These are phyloP conservation scores for Neofelis nebulosa DNA, from an alignment of 2,113 vertebrate genomes.

Conservation along the genomic window DNA sequence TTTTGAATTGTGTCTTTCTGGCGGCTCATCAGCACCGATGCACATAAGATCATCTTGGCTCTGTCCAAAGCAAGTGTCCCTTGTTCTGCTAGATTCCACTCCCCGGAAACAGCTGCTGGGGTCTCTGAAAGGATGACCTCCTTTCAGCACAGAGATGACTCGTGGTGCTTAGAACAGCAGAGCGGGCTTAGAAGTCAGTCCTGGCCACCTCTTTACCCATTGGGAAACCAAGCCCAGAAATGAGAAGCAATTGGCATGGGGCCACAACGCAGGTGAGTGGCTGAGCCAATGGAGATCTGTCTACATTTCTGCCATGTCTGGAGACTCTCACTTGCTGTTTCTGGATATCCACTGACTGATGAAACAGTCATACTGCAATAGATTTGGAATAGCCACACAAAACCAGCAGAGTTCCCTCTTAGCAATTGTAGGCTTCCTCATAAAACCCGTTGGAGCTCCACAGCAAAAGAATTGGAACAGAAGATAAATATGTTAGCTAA, in stretches of 20 bases:
- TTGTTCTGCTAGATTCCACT: background rate
- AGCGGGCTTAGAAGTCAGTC: background rate
- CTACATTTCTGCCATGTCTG: background rate
- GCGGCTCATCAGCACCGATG: background rate
- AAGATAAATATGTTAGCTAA: background rate
- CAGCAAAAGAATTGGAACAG: background rate
- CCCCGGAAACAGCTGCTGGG: background rate
- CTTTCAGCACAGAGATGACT: slow-evolving; percentile 5
- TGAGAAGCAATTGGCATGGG: background rate
- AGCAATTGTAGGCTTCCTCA: background rate
- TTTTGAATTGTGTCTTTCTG: slow-evolving; percentile 32
- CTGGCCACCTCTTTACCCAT: background rate
- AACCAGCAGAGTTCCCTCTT: background rate
- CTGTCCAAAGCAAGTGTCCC: background rate
- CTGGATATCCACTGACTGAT: background rate
- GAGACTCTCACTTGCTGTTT: background rate
- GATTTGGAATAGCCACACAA: background rate
- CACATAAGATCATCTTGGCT: background rate
- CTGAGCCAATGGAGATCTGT: background rate
- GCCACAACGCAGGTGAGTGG: background rate
- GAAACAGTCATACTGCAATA: background rate
- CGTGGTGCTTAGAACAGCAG: background rate
- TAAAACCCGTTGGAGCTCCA: background rate
- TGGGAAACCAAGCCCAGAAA: background rate
- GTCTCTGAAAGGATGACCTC: slow-evolving; percentile 26